Evolutionary conservation across 2,113 vertebrate genomes (phyloP).

Genomic region (Chlorodrepanis virens): DNA sequence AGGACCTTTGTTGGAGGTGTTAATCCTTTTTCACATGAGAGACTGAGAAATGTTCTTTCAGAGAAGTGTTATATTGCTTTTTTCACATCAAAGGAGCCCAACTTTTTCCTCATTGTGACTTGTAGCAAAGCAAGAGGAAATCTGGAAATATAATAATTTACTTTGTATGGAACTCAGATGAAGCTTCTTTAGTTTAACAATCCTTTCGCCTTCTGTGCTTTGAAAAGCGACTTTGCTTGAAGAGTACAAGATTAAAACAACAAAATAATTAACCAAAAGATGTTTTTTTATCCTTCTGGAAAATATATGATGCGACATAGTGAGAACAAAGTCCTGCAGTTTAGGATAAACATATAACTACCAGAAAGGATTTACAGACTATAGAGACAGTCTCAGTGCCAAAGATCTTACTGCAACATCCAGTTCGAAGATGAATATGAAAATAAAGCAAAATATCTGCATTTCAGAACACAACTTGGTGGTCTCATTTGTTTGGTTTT

Average conservation of each 20-base stretch:
- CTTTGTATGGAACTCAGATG: constrained; percentile 54
- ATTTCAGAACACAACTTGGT: not conserved
- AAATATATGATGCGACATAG: not conserved
- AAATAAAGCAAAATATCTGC: not conserved
- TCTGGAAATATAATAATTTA: constrained; percentile 77
- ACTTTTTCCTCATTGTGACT: constrained; percentile 61
- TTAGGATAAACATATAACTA: not conserved
- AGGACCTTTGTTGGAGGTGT: constrained; percentile 81
- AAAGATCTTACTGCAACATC: not conserved
- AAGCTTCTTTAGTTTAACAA: constrained; percentile 51
- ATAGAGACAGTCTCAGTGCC: not conserved
- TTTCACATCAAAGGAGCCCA: constrained; percentile 77
- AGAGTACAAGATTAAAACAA: constrained; percentile 16
- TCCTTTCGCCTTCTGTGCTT: constrained; percentile 14
- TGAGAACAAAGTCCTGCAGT: constrained; percentile 2
- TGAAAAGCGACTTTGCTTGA: constrained; percentile 36
- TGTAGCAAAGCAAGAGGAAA: constrained; percentile 70
- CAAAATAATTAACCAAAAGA: not conserved
- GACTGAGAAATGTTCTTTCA: constrained; percentile 81
- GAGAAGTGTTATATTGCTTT: constrained; percentile 80
- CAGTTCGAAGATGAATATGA: not conserved
- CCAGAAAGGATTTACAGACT: not conserved
- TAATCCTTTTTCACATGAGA: constrained; percentile 86
- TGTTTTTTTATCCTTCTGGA: not conserved
- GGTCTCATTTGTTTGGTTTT: not conserved